These are phyloP conservation scores for Fulica atra DNA, from an alignment of 2,113 vertebrate species.

Conservation along the genomic window DNA sequence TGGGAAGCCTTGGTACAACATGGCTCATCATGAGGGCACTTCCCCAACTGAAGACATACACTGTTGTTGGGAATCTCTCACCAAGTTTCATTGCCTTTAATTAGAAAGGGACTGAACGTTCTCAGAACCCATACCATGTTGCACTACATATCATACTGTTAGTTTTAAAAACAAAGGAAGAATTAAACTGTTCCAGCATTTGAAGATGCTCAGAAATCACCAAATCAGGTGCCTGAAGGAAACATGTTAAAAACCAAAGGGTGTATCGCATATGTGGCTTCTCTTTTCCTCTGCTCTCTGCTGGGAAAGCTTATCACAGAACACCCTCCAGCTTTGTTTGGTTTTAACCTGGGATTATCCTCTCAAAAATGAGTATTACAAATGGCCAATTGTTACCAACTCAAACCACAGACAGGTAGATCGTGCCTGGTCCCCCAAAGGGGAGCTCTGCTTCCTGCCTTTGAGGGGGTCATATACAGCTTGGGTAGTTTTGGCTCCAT, in stretches of 20 bases:
- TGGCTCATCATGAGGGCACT: rapidly evolving
- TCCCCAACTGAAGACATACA: not conserved
- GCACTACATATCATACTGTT: not conserved
- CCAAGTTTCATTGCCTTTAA: not conserved
- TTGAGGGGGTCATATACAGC: not conserved
- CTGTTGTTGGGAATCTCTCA: not conserved
- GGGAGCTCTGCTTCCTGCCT: not conserved
- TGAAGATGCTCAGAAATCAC: not conserved
- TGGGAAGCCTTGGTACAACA: not conserved
- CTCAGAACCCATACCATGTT: not conserved
- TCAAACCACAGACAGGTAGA: not conserved
- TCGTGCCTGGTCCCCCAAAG: rapidly evolving
- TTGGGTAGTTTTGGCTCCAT: not conserved
- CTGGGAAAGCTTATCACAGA: not conserved
- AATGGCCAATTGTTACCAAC: not conserved
- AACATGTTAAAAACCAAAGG: not conserved
- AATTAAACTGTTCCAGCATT: not conserved
- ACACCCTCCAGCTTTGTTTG: not conserved
- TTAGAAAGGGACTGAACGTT: not conserved
- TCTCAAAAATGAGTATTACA: not conserved
- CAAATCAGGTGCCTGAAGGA: not conserved
- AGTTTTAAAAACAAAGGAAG: not conserved
- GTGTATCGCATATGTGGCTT: not conserved
- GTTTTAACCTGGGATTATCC: not conserved
- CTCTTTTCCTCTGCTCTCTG: not conserved